A percentile compares a stretch with the other conserved stretches of the same genome.
Conservation (phyloP, 2,113 vertebrate species). For the Periophthalmodon schlosseri region DNA sequence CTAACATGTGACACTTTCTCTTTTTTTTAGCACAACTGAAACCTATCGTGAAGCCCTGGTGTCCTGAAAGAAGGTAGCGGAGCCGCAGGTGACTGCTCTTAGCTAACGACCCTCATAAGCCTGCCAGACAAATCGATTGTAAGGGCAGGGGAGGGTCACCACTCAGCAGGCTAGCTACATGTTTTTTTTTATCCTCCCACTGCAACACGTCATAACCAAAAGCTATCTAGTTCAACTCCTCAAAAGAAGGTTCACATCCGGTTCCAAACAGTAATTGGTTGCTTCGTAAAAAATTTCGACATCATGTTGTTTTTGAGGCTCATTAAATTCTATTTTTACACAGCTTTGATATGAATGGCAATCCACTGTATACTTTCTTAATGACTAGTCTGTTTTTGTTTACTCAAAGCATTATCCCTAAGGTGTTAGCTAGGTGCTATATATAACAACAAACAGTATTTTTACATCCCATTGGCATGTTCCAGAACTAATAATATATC, state of each 20-base stretch:
- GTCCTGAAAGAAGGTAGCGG: neutral
- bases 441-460: neutral
- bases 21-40: neutral
- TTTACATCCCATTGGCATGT: neutral
- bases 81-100: neutral
- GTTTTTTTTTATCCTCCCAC: neutral
- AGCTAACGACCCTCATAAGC: neutral
- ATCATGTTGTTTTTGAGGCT: neutral
- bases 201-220: neutral
- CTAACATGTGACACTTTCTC: too few relatives aligned
- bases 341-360: slow-evolving; percentile 8
- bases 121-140: neutral
- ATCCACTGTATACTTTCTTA: slow-evolving; percentile 2
- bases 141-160: neutral
- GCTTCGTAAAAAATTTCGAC: neutral
- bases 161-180: neutral
- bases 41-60: neutral
- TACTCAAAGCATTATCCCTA: neutral
- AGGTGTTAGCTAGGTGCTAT: slow-evolving; percentile 1
- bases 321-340: slow-evolving; percentile 7
- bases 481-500: neutral
- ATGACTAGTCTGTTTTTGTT: slow-evolving; percentile 5
- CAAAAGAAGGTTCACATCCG: neutral
- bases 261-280: neutral
- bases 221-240: neutral